Percentiles rank a stretch among this genome's conserved stretches.
phyloP scores from a whole-genome alignment of 2,888 invertebrate species.

The Epirrita christyi region DNA sequence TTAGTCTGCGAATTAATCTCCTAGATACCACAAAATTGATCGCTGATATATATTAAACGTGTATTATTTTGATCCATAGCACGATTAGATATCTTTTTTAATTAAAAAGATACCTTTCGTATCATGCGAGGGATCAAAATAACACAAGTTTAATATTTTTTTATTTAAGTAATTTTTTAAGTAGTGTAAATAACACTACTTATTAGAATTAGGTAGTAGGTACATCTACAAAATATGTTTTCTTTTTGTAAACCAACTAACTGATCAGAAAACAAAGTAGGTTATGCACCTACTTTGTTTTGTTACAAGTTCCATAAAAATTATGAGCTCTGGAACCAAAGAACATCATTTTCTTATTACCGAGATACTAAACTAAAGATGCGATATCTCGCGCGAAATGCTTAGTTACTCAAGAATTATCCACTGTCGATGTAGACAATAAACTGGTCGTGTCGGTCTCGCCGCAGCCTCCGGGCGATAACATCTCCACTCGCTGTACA shows the following conservation, averaged over 20 bases:
- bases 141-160: too few relatives aligned
- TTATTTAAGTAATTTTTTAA: too few relatives aligned
- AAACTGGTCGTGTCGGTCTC: conserved; percentile 57
- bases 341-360: conserved; percentile 4
- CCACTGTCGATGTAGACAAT: conserved; percentile 56
- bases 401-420: conserved; percentile 45
- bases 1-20: not conserved
- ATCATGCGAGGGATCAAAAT: too few relatives aligned
- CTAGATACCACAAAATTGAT: too few relatives aligned
- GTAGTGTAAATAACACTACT: too few relatives aligned
- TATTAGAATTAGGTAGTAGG: too few relatives aligned
- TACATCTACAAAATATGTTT: too few relatives aligned
- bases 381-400: conserved; percentile 30
- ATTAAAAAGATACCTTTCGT: too few relatives aligned
- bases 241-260: too few relatives aligned
- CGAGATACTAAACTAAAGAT: conserved; percentile 18
- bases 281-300: not conserved
- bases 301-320: not conserved
- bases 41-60: too few relatives aligned
- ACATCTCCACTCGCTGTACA: conserved; percentile 70
- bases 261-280: not conserved
- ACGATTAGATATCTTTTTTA: too few relatives aligned
- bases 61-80: too few relatives aligned
- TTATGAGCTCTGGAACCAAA: conserved; percentile 2
- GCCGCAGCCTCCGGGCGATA: conserved; percentile 62